A percentile compares a stretch with the other conserved stretches of the same genome.
Conservation (phyloP, 2,888 invertebrate species). For the Marronus borbonicus region DNA sequence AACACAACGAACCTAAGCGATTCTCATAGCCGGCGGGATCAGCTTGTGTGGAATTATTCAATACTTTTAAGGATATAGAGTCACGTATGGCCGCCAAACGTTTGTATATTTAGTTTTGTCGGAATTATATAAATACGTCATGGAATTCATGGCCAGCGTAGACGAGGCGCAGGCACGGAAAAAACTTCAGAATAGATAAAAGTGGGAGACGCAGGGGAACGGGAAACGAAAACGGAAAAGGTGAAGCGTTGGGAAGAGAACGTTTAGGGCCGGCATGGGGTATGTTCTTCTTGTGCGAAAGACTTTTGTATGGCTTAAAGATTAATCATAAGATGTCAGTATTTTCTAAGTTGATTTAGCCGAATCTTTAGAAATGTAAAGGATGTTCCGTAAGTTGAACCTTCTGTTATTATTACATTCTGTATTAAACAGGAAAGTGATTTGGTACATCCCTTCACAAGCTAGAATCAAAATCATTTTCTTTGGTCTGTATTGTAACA, state of each 20-base stretch:
- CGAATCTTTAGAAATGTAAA: too few species aligned
- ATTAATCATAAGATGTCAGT: too few species aligned
- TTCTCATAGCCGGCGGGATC: conserved; percentile 59
- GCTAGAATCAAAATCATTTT: too few species aligned
- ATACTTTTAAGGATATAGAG: conserved; percentile 67
- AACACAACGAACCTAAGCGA: conserved; percentile 68
- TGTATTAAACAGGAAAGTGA: too few species aligned
- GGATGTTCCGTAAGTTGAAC: too few species aligned
- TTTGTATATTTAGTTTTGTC: conserved; percentile 48
- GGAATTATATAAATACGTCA: conserved; percentile 36
- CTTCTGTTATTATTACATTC: too few species aligned
- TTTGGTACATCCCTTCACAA: too few species aligned
- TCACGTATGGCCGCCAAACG: conserved; percentile 61
- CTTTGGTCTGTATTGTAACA: too few species aligned
- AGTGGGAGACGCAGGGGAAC: background rate
- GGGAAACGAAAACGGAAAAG: background rate
- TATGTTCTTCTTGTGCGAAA: too few species aligned
- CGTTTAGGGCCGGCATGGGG: too few species aligned
- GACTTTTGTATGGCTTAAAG: too few species aligned
- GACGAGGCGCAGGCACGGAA: conserved; percentile 2
- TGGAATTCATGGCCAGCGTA: conserved; percentile 19
- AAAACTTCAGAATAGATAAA: conserved; percentile 14
- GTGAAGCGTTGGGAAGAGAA: background rate
- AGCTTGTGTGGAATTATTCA: conserved; percentile 66
- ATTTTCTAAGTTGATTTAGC: too few species aligned